Evolutionary conservation across 2,797 vertebrate species (phyloP).

Genomic region (Pseudocheirus occidentalis): DNA sequence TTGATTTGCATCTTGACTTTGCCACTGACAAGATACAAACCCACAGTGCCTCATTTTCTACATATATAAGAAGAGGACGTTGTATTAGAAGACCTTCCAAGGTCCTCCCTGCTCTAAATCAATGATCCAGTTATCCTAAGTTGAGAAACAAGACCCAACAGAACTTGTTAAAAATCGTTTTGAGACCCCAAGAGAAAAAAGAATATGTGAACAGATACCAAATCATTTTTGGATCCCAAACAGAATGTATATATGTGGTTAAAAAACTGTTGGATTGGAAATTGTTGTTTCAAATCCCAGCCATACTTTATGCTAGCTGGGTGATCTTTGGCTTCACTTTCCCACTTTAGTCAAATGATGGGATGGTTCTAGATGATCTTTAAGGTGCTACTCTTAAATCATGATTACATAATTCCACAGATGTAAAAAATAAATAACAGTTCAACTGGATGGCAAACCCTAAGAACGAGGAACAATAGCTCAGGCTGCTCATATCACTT

Average conservation of each 20-base stretch:
- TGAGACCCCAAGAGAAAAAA: background rate
- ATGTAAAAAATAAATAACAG: background rate
- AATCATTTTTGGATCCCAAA: background rate
- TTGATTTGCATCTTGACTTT: too few relatives aligned
- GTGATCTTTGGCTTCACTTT: background rate
- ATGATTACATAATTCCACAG: background rate
- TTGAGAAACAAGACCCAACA: too few relatives aligned
- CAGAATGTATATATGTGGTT: background rate
- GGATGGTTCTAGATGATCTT: background rate
- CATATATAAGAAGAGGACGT: too few relatives aligned
- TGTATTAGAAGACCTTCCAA: too few relatives aligned
- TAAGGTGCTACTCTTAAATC: background rate
- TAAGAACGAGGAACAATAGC: background rate
- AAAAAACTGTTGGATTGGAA: too few relatives aligned
- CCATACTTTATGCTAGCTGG: background rate
- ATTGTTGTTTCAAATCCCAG: background rate
- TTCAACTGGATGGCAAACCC: background rate
- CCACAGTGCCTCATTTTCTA: too few relatives aligned
- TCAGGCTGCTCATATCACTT: background rate
- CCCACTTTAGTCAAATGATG: background rate
- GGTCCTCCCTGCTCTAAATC: too few relatives aligned
- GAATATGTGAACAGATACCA: background rate
- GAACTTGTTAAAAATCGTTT: too few relatives aligned
- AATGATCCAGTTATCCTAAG: too few relatives aligned
- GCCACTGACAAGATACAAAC: too few relatives aligned